Percentiles rank a stretch among this genome's conserved stretches.
Conservation (phyloP, 1,140 invertebrate genomes). For the Mycetomoellerius zeteki region DNA sequence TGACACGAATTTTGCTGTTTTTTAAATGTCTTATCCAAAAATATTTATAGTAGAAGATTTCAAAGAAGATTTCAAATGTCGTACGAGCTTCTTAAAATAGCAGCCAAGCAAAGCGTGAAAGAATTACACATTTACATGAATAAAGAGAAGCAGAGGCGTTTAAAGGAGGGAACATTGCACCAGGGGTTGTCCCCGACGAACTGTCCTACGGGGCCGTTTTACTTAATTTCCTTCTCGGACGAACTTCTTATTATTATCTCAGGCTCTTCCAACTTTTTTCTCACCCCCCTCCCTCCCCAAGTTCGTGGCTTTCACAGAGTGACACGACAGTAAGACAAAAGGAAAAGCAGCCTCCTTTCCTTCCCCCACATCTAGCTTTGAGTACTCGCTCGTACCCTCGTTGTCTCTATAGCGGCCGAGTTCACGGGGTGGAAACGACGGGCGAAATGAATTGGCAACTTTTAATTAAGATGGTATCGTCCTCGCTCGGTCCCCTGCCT, state of each 20-base stretch:
- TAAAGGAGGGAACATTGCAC: conserved; percentile 56
- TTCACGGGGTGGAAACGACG: conserved; percentile 75
- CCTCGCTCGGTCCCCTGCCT: conserved; percentile 66
- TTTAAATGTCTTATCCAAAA: neutral
- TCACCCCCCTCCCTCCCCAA: conserved; percentile 46
- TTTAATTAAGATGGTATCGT: conserved; percentile 87
- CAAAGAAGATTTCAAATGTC: neutral
- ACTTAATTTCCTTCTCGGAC: conserved; percentile 83
- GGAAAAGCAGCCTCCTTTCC: conserved; percentile 69
- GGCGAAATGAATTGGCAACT: conserved; percentile 87
- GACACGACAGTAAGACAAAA: conserved; percentile 81
- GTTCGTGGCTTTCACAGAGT: conserved; percentile 68
- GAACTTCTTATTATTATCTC: conserved; percentile 85
- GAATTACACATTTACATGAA: conserved; percentile 56
- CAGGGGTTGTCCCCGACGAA: conserved; percentile 58
- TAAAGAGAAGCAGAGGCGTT: conserved; percentile 40
- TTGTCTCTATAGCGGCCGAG: conserved; percentile 58
- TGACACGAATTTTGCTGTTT: neutral
- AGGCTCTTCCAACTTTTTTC: conserved; percentile 79
- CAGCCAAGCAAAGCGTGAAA: conserved; percentile 34
- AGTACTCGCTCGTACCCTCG: conserved; percentile 21
- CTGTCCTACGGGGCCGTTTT: conserved; percentile 65
- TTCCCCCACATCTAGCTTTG: neutral
- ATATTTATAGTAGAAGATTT: neutral
- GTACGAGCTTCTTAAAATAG: neutral